These are phyloP conservation scores for Galeopsomyia nigrocyanea DNA, from an alignment of 2,888 invertebrate genomes.

Conservation along the genomic window DNA sequence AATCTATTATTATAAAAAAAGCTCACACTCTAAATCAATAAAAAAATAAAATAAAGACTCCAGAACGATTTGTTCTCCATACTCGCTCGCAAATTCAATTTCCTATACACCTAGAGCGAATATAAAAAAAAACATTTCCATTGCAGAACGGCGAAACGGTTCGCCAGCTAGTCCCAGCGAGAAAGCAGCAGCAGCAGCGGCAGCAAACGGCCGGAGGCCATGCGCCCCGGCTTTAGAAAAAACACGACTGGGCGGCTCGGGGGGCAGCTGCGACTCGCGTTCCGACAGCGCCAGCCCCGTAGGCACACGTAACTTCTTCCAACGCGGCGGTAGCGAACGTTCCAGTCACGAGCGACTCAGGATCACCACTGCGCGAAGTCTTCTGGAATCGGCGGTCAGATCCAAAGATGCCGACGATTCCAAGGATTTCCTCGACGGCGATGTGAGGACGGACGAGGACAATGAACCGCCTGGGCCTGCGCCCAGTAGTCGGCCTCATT, in stretches of 20 bases:
- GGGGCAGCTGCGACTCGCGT: constrained; percentile 65
- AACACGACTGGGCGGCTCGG: constrained; percentile 63
- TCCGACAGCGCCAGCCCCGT: constrained; percentile 64
- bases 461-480: constrained; percentile 67
- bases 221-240: constrained; percentile 65
- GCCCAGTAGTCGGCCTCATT: constrained; percentile 65
- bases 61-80: too few species aligned
- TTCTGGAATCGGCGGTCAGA: constrained; percentile 58
- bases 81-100: too few species aligned
- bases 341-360: constrained; percentile 62
- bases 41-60: too few species aligned
- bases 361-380: constrained; percentile 61
- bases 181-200: constrained; percentile 70
- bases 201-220: constrained; percentile 67
- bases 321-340: constrained; percentile 62
- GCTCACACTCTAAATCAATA: too few species aligned
- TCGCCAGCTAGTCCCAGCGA: constrained; percentile 69
- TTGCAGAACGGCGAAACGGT: constrained; percentile 50
- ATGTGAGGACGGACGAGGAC: constrained; percentile 67
- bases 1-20: too few species aligned
- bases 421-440: constrained; percentile 64
- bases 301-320: constrained; percentile 55
- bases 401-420: constrained; percentile 61
- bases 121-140: too few species aligned
- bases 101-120: too few species aligned